phyloP scores from a whole-genome alignment of 2,888 invertebrate species.

The Baccha elongata region DNA sequence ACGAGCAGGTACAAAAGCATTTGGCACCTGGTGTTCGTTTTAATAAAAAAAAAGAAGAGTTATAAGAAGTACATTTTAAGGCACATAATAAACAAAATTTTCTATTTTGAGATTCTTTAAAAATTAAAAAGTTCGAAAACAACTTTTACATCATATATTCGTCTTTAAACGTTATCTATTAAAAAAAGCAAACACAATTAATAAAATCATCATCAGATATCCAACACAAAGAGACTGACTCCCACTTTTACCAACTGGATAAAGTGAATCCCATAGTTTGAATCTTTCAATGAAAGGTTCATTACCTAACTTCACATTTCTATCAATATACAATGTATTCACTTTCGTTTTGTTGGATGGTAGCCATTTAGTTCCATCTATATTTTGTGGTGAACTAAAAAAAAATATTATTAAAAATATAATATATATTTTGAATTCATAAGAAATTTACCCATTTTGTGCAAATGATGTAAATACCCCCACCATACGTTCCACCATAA shows the following conservation, averaged over 20 bases:
- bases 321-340: constrained; percentile 65
- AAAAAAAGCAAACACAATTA: too few species aligned
- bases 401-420: neutral
- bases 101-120: too few species aligned
- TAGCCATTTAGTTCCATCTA: constrained; percentile 33
- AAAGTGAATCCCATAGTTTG: constrained; percentile 59
- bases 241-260: neutral
- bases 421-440: neutral
- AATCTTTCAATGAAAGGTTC: constrained; percentile 58
- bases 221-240: too few species aligned
- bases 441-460: constrained; percentile 75
- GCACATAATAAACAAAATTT: too few species aligned
- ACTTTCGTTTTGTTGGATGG: constrained; percentile 13
- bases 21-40: too few species aligned
- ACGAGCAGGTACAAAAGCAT: too few species aligned
- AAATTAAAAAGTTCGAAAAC: too few species aligned
- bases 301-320: constrained; percentile 43
- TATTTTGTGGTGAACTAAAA: constrained; percentile 14
- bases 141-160: too few species aligned
- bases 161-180: too few species aligned
- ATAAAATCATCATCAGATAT: neutral
- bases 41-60: too few species aligned
- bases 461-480: constrained; percentile 81
- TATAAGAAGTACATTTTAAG: too few species aligned
- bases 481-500: constrained; percentile 81